Base-by-base conservation (phyloP, 1,140 invertebrate genomes). In the Eriocheir sinensis region DNA sequence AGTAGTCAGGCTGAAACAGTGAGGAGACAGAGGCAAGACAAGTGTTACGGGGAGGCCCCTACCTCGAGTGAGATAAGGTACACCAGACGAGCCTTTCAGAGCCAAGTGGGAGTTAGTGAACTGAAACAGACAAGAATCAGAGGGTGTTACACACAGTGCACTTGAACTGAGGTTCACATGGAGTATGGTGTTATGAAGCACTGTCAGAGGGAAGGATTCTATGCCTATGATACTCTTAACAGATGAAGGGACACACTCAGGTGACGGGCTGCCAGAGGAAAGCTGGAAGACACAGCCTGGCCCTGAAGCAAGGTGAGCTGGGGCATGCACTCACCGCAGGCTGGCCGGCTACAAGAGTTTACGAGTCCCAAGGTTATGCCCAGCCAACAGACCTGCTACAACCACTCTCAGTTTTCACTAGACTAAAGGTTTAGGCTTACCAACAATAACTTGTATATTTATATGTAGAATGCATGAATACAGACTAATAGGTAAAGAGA, bases 71-170 rank as follows among this genome's bases (percentile, higher is more conserved):
- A 94, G 94, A 94, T 94, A 94, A 94, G 94, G 94, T 85, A 94
- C 94, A 94, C 94, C 94, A 94, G 94, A 53, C 94, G 89, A 94
- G 90, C 94, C 94, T 94, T 94, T 94, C 94, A 94, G 94, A 94
- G 94, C 94, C 94, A 94, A 94, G 94, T 94, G 94, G 94, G 94
- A 94, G 94, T 94, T 94, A 94, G 94, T 94, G 94, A 94, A 94
- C 94, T 94, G 94, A 94, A 94, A 94, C 85, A 93, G 93, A 93
- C 94, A 94, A 94, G 94, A 94, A 94, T 94, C 94, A 94, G 89
- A 94, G 94, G 94, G 94, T 92, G 94, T 91, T 94, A 94, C 94
- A 94, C 94, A 91, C 90, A 94, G 94, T 94, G 94, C 89, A 81
- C 34, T 79, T 30, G 83, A 83, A 89, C 21, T 48, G 38, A 94